Percentiles rank a stretch among this genome's conserved stretches.
phyloP scores from a whole-genome alignment of 2,888 invertebrate species.

The Leucoma salicis region DNA sequence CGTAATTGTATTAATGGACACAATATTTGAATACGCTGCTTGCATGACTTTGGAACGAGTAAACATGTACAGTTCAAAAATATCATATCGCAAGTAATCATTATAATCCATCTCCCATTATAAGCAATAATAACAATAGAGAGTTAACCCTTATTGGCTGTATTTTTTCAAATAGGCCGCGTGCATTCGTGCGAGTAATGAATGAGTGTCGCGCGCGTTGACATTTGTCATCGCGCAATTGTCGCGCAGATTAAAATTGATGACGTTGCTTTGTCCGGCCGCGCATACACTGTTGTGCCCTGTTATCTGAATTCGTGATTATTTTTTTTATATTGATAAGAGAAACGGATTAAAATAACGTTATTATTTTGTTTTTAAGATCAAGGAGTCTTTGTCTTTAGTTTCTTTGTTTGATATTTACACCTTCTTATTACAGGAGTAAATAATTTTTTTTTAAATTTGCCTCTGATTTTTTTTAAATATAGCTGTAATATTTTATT shows the following conservation, averaged over 20 bases:
- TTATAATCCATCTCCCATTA: slow-evolving; percentile 57
- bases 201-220: slow-evolving; percentile 72
- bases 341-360: slow-evolving; percentile 21
- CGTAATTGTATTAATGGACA: too few species aligned
- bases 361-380: too few species aligned
- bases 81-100: slow-evolving; percentile 28
- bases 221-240: slow-evolving; percentile 82
- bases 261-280: slow-evolving; percentile 74
- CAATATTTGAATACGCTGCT: too few species aligned
- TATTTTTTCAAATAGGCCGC: slow-evolving; percentile 57
- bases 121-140: slow-evolving; percentile 62
- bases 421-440: too few species aligned
- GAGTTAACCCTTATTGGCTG: slow-evolving; percentile 77
- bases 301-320: slow-evolving; percentile 59
- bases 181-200: slow-evolving; percentile 69
- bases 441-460: too few species aligned
- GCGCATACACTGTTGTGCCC: slow-evolving; percentile 62
- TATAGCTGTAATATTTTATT: too few species aligned
- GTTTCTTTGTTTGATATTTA: too few species aligned
- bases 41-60: too few species aligned
- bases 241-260: slow-evolving; percentile 81
- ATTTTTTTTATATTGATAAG: slow-evolving; percentile 49
- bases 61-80: slow-evolving; percentile 5
- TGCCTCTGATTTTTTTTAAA: too few species aligned
- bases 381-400: too few species aligned